Conservation (phyloP, 2,888 invertebrate species). For the Pimpla rufipes region DNA sequence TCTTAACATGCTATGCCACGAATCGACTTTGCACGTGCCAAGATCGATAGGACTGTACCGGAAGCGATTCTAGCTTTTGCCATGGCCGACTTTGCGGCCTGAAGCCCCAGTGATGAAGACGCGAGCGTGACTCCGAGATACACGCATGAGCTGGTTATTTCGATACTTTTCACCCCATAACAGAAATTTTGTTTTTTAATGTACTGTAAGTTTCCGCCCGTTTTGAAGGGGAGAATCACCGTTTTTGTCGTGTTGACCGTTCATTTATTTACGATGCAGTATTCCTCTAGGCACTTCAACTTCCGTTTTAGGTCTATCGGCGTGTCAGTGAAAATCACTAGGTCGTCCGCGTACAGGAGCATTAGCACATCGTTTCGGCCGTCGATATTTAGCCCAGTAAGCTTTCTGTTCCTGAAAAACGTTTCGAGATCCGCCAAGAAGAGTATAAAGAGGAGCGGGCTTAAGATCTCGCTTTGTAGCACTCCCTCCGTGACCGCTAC, state of each 20-base stretch:
- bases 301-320: conserved; percentile 16
- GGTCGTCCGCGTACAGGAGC: conserved; percentile 31
- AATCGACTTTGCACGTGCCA: conserved; percentile 15
- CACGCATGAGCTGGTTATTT: background rate
- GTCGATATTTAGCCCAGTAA: conserved; percentile 21
- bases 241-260: conserved; percentile 29
- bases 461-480: conserved; percentile 4
- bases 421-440: conserved; percentile 17
- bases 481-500: conserved; percentile 9
- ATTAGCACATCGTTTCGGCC: too few relatives aligned
- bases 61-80: conserved; percentile 17
- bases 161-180: background rate
- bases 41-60: background rate
- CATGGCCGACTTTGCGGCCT: background rate
- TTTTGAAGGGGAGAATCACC: conserved; percentile 10
- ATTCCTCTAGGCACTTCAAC: conserved; percentile 21
- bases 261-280: background rate
- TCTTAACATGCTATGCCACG: conserved; percentile 6
- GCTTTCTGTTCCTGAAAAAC: conserved; percentile 15
- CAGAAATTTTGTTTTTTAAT: background rate
- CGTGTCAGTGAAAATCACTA: conserved; percentile 13
- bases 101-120: conserved; percentile 1
- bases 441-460: conserved; percentile 23
- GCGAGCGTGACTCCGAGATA: conserved; percentile 33
- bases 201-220: conserved; percentile 8